Base-by-base conservation (phyloP, 1,140 invertebrate species). In the Hormaphis cornu region DNA sequence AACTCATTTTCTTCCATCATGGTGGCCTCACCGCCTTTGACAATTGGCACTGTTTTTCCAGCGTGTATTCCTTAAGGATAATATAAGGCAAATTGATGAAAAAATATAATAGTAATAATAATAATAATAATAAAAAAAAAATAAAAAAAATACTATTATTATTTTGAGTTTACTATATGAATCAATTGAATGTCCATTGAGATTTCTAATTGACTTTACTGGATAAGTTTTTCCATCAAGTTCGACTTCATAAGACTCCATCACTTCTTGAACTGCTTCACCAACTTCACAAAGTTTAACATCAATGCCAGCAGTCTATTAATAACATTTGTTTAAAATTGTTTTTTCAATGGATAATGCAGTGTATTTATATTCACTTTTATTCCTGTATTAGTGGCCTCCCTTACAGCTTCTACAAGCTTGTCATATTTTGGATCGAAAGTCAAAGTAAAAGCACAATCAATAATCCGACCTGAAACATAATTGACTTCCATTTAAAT, bases 241-340 rank as follows among this genome's bases (percentile, higher is more conserved):
- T 80, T 98, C 96, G 3, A 99, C 87, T 83, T 99, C 97, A 81
- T 99, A 97, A 0, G 94, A 97, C 76, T 99, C 97, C 97, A 99
- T 99, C 0, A 96, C 93, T 82, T 99, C 97, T 78, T 99, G 96
- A 76, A 99, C 95, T 5, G 92, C 91, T 75, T 93, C 91, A 18
- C 97, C 97, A 74, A 99, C 89, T 77, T 99, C 97, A 80, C 96
- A 98, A 53, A 99, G 82, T 75, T 93, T 86, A 1, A 96, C 97
- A 81, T 99, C 97, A 74, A 99, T 97, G 54, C 97, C 97, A 20
- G 93, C 90, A 73, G 87, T 82, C 83, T 85, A 53, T 24, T 71
- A 71, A 73, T 20, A 48, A 70, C 24, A 71, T 69, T 18, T 14
- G 72, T 56, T 48, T 18, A 12, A 72, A 66, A n/a, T 18, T 44